These are phyloP conservation scores for Oophaga sylvatica DNA, from an alignment of 2,797 vertebrate species.

Conservation along the genomic window DNA sequence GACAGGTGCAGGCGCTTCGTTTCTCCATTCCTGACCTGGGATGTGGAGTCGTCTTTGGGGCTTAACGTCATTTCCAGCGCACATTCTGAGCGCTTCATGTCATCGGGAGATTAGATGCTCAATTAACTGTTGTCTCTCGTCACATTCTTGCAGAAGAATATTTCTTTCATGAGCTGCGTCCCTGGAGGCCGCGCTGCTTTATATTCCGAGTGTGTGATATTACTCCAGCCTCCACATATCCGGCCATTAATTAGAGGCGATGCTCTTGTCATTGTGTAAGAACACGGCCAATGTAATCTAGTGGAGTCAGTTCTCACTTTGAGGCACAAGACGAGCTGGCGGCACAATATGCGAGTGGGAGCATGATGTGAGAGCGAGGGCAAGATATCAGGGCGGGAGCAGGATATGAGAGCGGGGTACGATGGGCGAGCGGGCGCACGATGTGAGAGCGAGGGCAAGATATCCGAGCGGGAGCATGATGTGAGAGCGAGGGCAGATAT, in stretches of 20 bases:
- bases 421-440: no score
- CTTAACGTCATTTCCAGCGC: background rate
- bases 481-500: no score
- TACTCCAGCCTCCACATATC: constrained; percentile 22
- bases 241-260: constrained; percentile 19
- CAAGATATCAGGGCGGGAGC: no score
- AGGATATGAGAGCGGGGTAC: no score
- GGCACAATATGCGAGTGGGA: background rate
- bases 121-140: constrained; percentile 45
- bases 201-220: constrained; percentile 25
- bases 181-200: constrained; percentile 20
- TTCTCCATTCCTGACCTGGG: background rate
- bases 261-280: constrained; percentile 18
- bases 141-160: constrained; percentile 16
- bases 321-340: background rate
- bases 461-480: no score
- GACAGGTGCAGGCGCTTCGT: constrained; percentile 11
- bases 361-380: no score
- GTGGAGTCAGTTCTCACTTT: constrained; percentile 12
- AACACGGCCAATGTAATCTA: constrained; percentile 13
- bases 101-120: constrained; percentile 50
- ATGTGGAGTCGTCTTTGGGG: background rate
- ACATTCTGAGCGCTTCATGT: constrained; percentile 33
- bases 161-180: constrained; percentile 14
- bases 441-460: no score